Evolutionary conservation across 2,797 vertebrate genomes (phyloP).

Genomic region (Coluber constrictor): DNA sequence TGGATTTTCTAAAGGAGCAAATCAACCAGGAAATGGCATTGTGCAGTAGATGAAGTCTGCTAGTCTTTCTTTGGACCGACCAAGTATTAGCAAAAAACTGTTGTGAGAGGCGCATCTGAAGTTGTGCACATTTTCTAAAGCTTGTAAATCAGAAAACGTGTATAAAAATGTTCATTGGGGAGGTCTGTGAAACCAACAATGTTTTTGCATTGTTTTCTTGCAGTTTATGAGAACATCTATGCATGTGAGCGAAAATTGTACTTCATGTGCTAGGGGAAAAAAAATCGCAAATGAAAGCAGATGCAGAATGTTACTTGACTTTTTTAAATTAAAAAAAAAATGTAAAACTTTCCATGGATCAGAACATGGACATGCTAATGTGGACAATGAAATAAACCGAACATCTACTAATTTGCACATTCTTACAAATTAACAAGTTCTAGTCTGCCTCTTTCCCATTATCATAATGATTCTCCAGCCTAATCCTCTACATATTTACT

Average conservation of each 20-base stretch:
- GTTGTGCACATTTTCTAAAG: background rate
- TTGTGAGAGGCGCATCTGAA: background rate
- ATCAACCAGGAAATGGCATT: background rate
- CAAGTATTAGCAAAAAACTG: background rate
- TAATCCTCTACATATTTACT: background rate
- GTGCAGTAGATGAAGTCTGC: background rate
- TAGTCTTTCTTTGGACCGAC: background rate
- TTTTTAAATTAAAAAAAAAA: background rate
- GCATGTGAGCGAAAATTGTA: background rate
- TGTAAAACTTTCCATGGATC: background rate
- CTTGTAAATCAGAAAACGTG: background rate
- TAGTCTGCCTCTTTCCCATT: background rate
- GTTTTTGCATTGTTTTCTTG: background rate
- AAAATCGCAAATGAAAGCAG: background rate
- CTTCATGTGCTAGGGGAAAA: background rate
- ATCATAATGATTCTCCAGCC: background rate
- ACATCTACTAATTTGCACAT: background rate
- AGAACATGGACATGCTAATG: background rate
- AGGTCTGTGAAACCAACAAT: background rate
- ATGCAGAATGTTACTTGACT: background rate
- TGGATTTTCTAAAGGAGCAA: background rate
- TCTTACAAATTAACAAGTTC: background rate
- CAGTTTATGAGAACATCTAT: background rate
- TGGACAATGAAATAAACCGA: background rate
- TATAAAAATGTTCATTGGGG: background rate